Conservation (phyloP, 2,797 vertebrate genomes). For the Sebastes variabilis region DNA sequence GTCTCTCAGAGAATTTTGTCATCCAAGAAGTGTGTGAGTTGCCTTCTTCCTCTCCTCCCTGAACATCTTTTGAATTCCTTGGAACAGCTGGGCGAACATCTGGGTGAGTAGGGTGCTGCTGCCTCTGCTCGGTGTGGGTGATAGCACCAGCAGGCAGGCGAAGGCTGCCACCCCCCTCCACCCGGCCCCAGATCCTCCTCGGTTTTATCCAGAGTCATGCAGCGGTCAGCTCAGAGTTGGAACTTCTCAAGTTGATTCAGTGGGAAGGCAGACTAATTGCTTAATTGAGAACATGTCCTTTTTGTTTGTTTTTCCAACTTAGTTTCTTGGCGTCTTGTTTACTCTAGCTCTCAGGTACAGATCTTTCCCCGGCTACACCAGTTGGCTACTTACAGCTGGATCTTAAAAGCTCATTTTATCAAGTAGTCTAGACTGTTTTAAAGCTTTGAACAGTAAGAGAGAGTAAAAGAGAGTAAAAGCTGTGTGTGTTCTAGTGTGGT, state of each 20-base stretch:
- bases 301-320: not conserved
- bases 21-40: not conserved
- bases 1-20: constrained; percentile 28
- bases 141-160: constrained; percentile 28
- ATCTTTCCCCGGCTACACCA: not conserved
- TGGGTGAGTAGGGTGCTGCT: constrained; percentile 58
- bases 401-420: constrained; percentile 19
- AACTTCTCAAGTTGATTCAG: constrained; percentile 19
- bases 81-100: constrained; percentile 75
- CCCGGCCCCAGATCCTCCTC: not conserved
- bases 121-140: constrained; percentile 28
- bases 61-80: constrained; percentile 57
- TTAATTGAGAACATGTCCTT: constrained; percentile 47
- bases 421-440: not conserved
- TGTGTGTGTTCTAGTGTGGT: not conserved
- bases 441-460: not conserved
- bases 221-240: constrained; percentile 36
- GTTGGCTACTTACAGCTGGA: not conserved
- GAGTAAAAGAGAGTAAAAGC: too few species aligned
- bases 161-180: not conserved
- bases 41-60: constrained; percentile 19
- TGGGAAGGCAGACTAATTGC: constrained; percentile 41
- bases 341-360: constrained; percentile 1
- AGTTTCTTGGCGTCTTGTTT: not conserved
- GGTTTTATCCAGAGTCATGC: constrained; percentile 46